Base-by-base conservation (phyloP, 2,113 vertebrate species). In the Siniperca knerii region DNA sequence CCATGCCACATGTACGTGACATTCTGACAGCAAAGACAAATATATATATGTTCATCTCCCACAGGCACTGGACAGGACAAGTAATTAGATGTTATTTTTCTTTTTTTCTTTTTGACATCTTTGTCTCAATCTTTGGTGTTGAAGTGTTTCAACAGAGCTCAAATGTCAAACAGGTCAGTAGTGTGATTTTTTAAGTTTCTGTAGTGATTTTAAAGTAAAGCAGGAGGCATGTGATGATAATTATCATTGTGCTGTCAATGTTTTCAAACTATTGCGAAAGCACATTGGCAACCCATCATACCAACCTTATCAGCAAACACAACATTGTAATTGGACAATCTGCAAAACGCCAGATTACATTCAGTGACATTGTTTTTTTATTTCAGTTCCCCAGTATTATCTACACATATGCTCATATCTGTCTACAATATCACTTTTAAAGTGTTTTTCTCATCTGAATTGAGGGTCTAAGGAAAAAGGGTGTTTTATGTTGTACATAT, bases 1-100 rank as follows among this genome's bases (percentile, higher is more conserved):
- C 83, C 75, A 66, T 86, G 89, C 78, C 90, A 86, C 91, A 90
- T 88, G 89, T 87, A 94, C 79, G 91, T 92, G 91, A 93, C 77
- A 73, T 76, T 74, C 75, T 91, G 86, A 93, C 90, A 87, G 87
- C 78, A 18, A 64, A 77, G 81, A 82, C 77, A 91, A 42, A 87
- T 87, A 82, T 88, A 60, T 81, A 89, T 75, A 23, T 83, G 75
- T 68, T 86, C 48, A 25, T 74, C 84, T 79, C 73, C 69, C 60
- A 66, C 64, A 52, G 82, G 23, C 84, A 4, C 15, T 0, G 21
- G n/a, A 55, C 73, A 50, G 66, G 3, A 52, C 60, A 62, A 62
- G 72, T 46, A 18, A 64, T 42, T 25, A n/a, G 25, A 65, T 35
- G 29, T 23, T 66, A 55, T 15, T 61, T 21, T 61, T 4, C 1